Evolutionary conservation across 2,888 invertebrate species (phyloP).

Genomic region (Pycnomerus fuliginosus): DNA sequence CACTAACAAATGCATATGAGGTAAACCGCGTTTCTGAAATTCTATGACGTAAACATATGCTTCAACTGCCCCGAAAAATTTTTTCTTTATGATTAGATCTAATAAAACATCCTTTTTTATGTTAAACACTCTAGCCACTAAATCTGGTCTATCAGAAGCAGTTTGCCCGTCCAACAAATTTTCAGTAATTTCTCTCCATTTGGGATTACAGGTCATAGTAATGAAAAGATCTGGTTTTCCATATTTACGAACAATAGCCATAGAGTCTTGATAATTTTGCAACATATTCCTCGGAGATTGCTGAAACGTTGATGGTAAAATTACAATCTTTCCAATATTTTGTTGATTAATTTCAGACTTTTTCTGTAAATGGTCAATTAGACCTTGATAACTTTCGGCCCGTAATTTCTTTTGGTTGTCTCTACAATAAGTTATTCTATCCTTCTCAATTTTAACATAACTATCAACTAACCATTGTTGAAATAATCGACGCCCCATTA

Average conservation of each 20-base stretch:
- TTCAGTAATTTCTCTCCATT: conserved; percentile 47
- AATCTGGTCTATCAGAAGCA: conserved; percentile 43
- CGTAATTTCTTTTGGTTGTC: conserved; percentile 11
- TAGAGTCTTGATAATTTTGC: conserved; percentile 49
- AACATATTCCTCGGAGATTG: conserved; percentile 39
- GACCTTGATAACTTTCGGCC: conserved; percentile 10
- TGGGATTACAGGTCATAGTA: conserved; percentile 51
- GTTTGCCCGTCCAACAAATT: conserved; percentile 35
- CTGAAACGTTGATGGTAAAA: conserved; percentile 22
- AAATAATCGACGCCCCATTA: background rate
- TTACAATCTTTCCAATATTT: conserved; percentile 36
- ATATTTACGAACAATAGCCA: conserved; percentile 48
- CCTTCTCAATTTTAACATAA: conserved; percentile 1
- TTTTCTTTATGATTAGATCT: background rate
- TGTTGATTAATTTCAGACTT: conserved; percentile 24
- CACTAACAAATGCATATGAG: conserved; percentile 4
- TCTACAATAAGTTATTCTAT: conserved; percentile 1
- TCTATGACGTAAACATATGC: conserved; percentile 21
- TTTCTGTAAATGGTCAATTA: conserved; percentile 35
- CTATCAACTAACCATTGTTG: background rate
- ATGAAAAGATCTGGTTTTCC: conserved; percentile 45
- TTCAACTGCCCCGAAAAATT: background rate
- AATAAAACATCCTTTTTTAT: conserved; percentile 1
- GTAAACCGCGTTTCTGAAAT: conserved; percentile 27
- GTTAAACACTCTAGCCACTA: conserved; percentile 28